phyloP scores from a whole-genome alignment of 2,113 vertebrate genomes.

The Spheniscus mendiculus region DNA sequence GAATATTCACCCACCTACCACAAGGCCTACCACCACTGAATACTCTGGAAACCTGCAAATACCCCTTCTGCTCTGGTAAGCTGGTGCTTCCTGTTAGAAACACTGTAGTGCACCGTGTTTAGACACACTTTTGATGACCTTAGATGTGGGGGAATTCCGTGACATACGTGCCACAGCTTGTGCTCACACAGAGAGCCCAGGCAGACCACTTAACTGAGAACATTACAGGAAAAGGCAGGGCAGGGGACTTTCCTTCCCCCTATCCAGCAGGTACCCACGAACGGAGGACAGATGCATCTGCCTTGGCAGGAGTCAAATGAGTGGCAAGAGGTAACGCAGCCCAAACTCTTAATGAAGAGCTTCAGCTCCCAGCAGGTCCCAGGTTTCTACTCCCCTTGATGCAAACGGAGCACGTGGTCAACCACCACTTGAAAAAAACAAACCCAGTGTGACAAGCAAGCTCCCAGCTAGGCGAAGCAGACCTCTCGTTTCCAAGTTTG shows the following conservation, averaged over 20 bases:
- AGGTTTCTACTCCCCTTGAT: background rate
- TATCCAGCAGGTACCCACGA: background rate
- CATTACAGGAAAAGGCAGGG: background rate
- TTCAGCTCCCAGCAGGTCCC: background rate
- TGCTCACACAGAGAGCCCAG: fast-evolving
- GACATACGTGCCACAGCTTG: background rate
- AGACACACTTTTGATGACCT: background rate
- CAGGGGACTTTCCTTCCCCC: background rate
- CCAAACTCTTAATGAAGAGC: background rate
- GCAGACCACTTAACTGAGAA: background rate
- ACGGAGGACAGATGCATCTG: background rate
- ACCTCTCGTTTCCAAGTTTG: background rate
- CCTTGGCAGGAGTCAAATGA: background rate
- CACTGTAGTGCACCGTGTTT: background rate
- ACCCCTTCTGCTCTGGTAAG: background rate
- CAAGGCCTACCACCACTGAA: background rate
- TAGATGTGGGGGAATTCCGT: background rate
- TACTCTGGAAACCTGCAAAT: background rate
- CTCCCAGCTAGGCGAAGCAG: background rate
- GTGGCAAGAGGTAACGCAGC: background rate
- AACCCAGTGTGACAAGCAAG: background rate
- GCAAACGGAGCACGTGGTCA: fast-evolving
- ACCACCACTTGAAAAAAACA: background rate
- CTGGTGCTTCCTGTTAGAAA: background rate
- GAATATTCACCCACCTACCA: background rate